A percentile compares a stretch with the other conserved stretches of the same genome.
Conservation (phyloP, 2,797 vertebrate genomes). For the Crenuchus spilurus region DNA sequence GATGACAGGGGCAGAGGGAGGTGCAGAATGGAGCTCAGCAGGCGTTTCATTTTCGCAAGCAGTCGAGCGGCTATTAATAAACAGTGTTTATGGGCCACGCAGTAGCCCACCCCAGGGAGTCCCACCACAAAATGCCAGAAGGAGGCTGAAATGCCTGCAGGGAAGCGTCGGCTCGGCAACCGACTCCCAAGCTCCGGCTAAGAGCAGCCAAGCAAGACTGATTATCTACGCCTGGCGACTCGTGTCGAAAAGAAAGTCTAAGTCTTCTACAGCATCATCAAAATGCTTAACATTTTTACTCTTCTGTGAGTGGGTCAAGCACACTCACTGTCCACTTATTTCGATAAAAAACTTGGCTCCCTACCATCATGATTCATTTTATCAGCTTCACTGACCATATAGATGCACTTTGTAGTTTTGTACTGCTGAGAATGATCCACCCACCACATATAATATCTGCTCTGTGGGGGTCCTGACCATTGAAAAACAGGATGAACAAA, state of each 20-base stretch:
- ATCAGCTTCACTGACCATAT: too few relatives aligned
- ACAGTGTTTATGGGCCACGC: constrained; percentile 67
- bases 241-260: constrained; percentile 45
- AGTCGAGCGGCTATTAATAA: constrained; percentile 71
- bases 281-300: not conserved
- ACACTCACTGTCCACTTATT: too few relatives aligned
- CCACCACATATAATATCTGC: too few relatives aligned
- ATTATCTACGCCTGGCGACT: constrained; percentile 36
- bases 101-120: constrained; percentile 63
- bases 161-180: constrained; percentile 49
- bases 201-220: constrained; percentile 41
- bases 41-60: constrained; percentile 63
- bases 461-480: too few relatives aligned
- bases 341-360: too few relatives aligned
- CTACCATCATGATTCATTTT: too few relatives aligned
- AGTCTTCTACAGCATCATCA: constrained; percentile 34
- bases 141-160: constrained; percentile 45
- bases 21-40: constrained; percentile 50
- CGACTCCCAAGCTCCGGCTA: constrained; percentile 33
- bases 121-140: constrained; percentile 53
- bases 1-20: constrained; percentile 45
- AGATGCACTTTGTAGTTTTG: too few relatives aligned
- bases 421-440: too few relatives aligned
- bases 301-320: not conserved
- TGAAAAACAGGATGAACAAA: too few relatives aligned